These are phyloP conservation scores for Chrysemys picta DNA, from an alignment of 2,113 vertebrate genomes.

Conservation along the genomic window DNA sequence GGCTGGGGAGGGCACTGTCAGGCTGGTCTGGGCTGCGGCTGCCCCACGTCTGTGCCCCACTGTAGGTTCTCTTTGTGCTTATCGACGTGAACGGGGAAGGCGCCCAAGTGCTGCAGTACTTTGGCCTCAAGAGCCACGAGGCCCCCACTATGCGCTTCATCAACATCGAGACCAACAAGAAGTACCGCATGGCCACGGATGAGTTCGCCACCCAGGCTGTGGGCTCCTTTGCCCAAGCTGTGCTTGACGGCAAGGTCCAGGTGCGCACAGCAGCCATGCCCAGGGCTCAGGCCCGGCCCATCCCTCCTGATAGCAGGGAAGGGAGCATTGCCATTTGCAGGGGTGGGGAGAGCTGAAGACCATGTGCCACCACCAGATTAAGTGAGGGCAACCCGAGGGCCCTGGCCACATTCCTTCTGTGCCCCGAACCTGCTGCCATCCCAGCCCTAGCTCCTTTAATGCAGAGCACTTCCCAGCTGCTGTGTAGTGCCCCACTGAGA, in stretches of 20 bases:
- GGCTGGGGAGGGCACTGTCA: not conserved
- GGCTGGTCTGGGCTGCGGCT: not conserved
- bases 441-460: not conserved
- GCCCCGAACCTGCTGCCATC: not conserved
- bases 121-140: conserved; percentile 77
- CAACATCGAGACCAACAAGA: conserved; percentile 83
- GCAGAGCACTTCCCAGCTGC: not conserved
- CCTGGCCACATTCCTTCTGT: too few species aligned
- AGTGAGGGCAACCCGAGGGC: not conserved
- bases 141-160: conserved; percentile 85
- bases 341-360: not conserved
- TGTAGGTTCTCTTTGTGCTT: conserved; percentile 86
- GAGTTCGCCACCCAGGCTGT: conserved; percentile 67
- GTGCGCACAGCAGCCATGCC: conserved; percentile 57
- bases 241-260: conserved; percentile 83
- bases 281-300: not conserved
- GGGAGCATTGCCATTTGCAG: not conserved
- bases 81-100: conserved; percentile 78
- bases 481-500: not conserved
- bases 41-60: not conserved
- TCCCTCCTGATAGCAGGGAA: too few species aligned
- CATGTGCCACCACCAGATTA: not conserved
- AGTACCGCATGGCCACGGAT: conserved; percentile 73
- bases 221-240: conserved; percentile 76
- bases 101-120: conserved; percentile 83